Percentiles rank a stretch among this genome's conserved stretches.
These are phyloP conservation scores for Pheosia tremula DNA, from an alignment of 2,888 invertebrate genomes.

Conservation along the genomic window DNA sequence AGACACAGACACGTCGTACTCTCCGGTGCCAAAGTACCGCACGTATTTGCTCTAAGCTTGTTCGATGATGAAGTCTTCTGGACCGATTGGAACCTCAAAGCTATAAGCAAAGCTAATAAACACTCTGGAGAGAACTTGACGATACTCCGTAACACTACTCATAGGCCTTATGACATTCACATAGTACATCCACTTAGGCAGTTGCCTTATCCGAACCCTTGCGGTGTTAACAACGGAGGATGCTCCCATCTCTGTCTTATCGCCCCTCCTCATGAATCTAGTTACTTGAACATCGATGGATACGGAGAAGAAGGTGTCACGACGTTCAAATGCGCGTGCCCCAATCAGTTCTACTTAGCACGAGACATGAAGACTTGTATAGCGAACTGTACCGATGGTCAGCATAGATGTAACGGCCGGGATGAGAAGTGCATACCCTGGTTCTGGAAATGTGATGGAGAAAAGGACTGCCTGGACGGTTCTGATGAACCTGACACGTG, in stretches of 20 bases:
- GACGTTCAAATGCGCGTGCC: slow-evolving; percentile 94
- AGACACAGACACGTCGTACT: slow-evolving; percentile 92
- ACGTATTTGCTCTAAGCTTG: slow-evolving; percentile 96
- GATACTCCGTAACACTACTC: slow-evolving; percentile 94
- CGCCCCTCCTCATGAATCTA: slow-evolving; percentile 91
- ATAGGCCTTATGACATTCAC: slow-evolving; percentile 97
- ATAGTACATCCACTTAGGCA: slow-evolving; percentile 96
- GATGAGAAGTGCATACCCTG: slow-evolving; percentile 86
- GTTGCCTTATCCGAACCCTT: slow-evolving; percentile 94
- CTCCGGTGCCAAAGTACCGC: slow-evolving; percentile 93
- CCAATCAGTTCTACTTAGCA: slow-evolving; percentile 95
- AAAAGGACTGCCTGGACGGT: slow-evolving; percentile 96
- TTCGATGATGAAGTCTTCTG: slow-evolving; percentile 98
- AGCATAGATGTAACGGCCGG: slow-evolving; percentile 88
- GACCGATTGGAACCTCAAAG: slow-evolving; percentile 99
- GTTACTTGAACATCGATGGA: slow-evolving; percentile 90
- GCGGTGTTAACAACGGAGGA: slow-evolving; percentile 95
- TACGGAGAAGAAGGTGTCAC: slow-evolving; percentile 93
- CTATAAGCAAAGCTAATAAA: slow-evolving; percentile 95
- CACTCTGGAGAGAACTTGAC: slow-evolving; percentile 91
- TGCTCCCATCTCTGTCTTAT: slow-evolving; percentile 98
- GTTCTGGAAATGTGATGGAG: slow-evolving; percentile 92
- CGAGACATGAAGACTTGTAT: slow-evolving; percentile 94
- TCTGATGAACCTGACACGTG: slow-evolving; percentile 95
- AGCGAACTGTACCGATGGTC: slow-evolving; percentile 96